Percentiles rank a stretch among this genome's conserved stretches.
phyloP scores from a whole-genome alignment of 2,113 vertebrate genomes.

The Cervus canadensis region DNA sequence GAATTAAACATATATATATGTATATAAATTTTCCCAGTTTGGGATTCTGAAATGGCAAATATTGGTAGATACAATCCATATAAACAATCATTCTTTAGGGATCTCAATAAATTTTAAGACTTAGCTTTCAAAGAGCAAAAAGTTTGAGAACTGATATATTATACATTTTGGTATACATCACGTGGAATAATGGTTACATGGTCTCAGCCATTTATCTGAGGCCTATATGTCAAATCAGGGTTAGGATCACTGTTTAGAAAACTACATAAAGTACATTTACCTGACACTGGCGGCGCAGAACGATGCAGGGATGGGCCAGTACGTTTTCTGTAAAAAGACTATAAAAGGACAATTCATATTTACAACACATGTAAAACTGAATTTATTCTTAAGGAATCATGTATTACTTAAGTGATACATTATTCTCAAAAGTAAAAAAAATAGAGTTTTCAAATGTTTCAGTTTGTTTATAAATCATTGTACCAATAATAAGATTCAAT shows the following conservation, averaged over 20 bases:
- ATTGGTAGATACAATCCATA: not conserved
- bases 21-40: not conserved
- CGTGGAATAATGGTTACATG: not conserved
- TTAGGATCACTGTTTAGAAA: not conserved
- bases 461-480: not conserved
- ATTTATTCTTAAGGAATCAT: not conserved
- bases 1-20: not conserved
- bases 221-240: not conserved
- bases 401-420: not conserved
- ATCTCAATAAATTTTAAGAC: not conserved
- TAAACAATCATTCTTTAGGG: not conserved
- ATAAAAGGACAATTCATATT: constrained; percentile 54
- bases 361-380: not conserved
- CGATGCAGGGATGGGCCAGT: constrained; percentile 95
- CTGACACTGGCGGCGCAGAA: constrained; percentile 96
- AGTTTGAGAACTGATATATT: not conserved
- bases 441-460: not conserved
- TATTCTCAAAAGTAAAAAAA: not conserved
- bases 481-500: constrained; percentile 22
- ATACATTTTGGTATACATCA: not conserved
- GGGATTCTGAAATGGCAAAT: constrained; percentile 8
- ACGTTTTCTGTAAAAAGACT: constrained; percentile 99
- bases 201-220: constrained; percentile 27
- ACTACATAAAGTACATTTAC: constrained; percentile 76
- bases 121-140: not conserved